Conservation (phyloP, 2,888 invertebrate species). For the Caenorhabditis sp. region DNA sequence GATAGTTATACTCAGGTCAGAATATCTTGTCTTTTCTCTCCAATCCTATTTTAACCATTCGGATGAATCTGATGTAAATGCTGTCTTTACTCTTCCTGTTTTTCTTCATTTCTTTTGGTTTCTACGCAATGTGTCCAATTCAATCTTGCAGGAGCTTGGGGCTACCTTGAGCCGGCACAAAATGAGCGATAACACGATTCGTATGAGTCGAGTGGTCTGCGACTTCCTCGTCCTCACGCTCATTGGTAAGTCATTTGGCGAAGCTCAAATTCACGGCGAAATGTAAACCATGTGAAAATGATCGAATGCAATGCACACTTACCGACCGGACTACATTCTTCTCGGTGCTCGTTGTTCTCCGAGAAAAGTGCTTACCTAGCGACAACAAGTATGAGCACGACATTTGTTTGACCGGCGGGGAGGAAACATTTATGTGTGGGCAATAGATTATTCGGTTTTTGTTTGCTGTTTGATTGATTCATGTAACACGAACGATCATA, state of each 20-base stretch:
- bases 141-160: slow-evolving; percentile 24
- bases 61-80: too few species aligned
- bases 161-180: slow-evolving; percentile 8
- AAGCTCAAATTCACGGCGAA: too few species aligned
- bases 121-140: background rate
- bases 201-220: slow-evolving; percentile 73
- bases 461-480: background rate
- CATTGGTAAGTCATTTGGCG: slow-evolving; percentile 64
- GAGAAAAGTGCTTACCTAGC: too few species aligned
- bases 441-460: slow-evolving; percentile 3
- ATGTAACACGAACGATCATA: background rate
- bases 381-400: too few species aligned
- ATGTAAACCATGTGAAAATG: too few species aligned
- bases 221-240: slow-evolving; percentile 75
- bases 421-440: background rate
- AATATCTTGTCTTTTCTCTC: too few species aligned
- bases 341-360: too few species aligned
- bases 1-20: too few species aligned
- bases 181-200: slow-evolving; percentile 66
- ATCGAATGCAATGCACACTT: too few species aligned
- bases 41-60: too few species aligned
- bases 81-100: background rate
- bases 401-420: too few species aligned
- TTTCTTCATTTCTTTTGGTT: background rate
- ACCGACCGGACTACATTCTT: too few species aligned